phyloP scores from a whole-genome alignment of 2,797 vertebrate species.

The Tiaroga cobitis region DNA sequence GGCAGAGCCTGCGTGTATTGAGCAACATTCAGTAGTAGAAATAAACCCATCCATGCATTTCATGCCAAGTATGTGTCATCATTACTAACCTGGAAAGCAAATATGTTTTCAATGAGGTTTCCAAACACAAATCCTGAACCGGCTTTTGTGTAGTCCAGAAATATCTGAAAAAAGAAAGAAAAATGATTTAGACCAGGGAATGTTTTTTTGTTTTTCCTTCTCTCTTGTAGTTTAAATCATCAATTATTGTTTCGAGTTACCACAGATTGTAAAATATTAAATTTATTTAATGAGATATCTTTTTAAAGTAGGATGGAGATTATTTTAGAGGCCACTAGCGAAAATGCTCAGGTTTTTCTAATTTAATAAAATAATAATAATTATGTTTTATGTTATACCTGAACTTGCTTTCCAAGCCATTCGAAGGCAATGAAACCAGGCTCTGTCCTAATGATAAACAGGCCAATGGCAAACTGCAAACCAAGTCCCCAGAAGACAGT shows the following conservation, averaged over 20 bases:
- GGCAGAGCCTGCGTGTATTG: conserved; percentile 82
- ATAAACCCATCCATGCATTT: background rate
- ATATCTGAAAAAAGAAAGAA: conserved; percentile 77
- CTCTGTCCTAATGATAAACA: conserved; percentile 90
- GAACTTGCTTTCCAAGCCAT: conserved; percentile 91
- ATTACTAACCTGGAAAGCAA: conserved; percentile 93
- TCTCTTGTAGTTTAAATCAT: background rate
- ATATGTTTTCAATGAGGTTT: conserved; percentile 76
- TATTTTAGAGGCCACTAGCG: background rate
- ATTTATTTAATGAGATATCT: background rate
- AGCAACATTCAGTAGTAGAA: background rate
- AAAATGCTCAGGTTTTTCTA: background rate
- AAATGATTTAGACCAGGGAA: background rate
- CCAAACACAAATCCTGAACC: conserved; percentile 94
- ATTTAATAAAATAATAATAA: background rate
- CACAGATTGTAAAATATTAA: conserved; percentile 31
- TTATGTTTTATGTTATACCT: conserved; percentile 76
- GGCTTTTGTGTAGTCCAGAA: conserved; percentile 86
- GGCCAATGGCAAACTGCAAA: conserved; percentile 87
- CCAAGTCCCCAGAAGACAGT: conserved; percentile 90
- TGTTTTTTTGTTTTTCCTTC: background rate
- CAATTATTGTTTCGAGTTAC: conserved; percentile 16
- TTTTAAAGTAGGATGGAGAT: background rate
- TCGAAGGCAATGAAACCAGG: conserved; percentile 84
- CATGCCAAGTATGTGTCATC: background rate